phyloP scores from a whole-genome alignment of 2,888 invertebrate species.

The Margaritifera margaritifera region DNA sequence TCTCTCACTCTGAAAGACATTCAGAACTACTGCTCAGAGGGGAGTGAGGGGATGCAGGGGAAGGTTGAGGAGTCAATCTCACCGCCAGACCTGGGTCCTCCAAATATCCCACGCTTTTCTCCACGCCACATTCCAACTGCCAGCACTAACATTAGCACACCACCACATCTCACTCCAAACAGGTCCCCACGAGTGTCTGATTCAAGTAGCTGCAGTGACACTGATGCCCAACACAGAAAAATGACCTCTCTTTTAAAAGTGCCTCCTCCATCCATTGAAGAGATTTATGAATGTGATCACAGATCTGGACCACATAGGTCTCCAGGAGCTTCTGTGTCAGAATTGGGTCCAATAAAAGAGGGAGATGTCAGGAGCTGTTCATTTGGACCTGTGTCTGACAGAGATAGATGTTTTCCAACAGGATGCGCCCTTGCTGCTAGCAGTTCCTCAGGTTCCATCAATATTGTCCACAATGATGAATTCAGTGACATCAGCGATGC shows the following conservation, averaged over 20 bases:
- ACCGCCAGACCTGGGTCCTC: conserved; percentile 50
- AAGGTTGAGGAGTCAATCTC: conserved; percentile 16
- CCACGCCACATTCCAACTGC: conserved; percentile 1
- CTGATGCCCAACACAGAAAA: too few species aligned
- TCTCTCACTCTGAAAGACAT: conserved; percentile 42
- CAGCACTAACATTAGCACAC: conserved; percentile 8
- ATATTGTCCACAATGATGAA: conserved; percentile 44
- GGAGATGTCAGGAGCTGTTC: conserved; percentile 2
- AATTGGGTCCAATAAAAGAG: background rate
- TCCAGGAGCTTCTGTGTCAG: conserved; percentile 4
- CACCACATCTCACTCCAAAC: conserved; percentile 35
- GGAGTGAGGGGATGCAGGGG: conserved; percentile 14
- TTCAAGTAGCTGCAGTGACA: conserved; percentile 11
- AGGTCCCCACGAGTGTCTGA: conserved; percentile 29
- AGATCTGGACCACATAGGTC: too few species aligned
- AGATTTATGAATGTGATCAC: too few species aligned
- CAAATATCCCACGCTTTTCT: conserved; percentile 24
- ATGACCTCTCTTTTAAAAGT: too few species aligned
- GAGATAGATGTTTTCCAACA: conserved; percentile 3
- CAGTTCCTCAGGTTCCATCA: conserved; percentile 32
- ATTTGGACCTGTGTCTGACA: conserved; percentile 7
- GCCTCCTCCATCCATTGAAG: too few species aligned
- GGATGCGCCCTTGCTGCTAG: conserved; percentile 22
- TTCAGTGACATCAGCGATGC: conserved; percentile 52
- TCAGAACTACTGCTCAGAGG: conserved; percentile 28